Evolutionary conservation across 2,797 vertebrate species (phyloP), one percentile per base, ranked within the genome.

Genomic region (Columba guinea): DNA sequence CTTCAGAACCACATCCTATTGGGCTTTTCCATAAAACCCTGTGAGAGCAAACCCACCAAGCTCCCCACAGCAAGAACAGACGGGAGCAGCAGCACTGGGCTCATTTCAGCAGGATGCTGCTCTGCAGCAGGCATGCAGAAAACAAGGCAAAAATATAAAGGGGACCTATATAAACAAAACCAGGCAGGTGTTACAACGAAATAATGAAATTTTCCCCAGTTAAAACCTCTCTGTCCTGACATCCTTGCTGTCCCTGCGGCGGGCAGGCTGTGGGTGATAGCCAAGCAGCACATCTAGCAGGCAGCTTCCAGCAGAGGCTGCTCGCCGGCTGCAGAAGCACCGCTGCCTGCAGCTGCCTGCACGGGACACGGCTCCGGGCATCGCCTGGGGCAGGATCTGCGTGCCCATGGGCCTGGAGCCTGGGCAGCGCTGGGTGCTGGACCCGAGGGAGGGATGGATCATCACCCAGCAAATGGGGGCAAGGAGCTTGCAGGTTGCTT

Each of bases 301-400:
- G 35, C 65, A 56, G 51, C 84, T 34, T 77, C 93, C 93, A 73
- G 41, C 92, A 95, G 94, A 91, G 93, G 95, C 22, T 84, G 82
- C 93, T 94, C 60, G 49, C 69, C 58, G 46, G 78, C 91, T 89
- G 83, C 7, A 3, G 10, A 91, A 92, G 4, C 2, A 13, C 24
- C 1, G 30, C 13, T 2, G 17, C 15, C 24, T 1, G 44, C 13
- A 2, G 11, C 15, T 17, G 62, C 62, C 77, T 30, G 69, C 55
- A 2, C 73, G 1, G 93, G 48, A 17, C 44, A 8, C 11, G 4
- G 60, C 68, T 39, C 20, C 7, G 12, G 74, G 46, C 51, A 24
- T 11, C 4, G 53, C 68, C 67, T 9, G 13, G 9, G 13, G 1
- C 63, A 3, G 30, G 13, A 11, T 41, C 19, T 11, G 2, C 24